phyloP scores from a whole-genome alignment of 2,797 vertebrate species.

The Kryptopterus vitreolus region DNA sequence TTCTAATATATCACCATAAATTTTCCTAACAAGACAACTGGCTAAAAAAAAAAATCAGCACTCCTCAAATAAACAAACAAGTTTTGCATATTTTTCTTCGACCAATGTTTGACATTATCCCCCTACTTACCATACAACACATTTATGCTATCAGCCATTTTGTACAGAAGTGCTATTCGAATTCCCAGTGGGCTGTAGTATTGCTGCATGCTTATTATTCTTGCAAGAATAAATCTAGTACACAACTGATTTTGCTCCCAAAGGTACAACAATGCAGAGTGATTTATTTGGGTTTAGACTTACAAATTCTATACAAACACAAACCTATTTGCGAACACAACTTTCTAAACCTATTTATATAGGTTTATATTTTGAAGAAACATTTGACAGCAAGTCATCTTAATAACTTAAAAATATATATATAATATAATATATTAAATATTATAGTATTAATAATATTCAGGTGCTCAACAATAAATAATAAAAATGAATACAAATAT shows the following conservation, averaged over 20 bases:
- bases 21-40: neutral
- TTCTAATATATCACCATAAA: neutral
- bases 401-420: too few relatives aligned
- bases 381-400: too few relatives aligned
- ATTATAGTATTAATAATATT: too few relatives aligned
- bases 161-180: neutral
- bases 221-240: neutral
- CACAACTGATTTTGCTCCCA: neutral
- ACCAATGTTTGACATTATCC: neutral
- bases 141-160: neutral
- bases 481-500: too few relatives aligned
- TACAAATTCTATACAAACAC: neutral
- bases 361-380: too few relatives aligned
- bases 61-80: neutral
- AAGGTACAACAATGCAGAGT: neutral
- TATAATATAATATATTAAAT: neutral
- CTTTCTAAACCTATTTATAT: neutral
- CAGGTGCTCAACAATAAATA: too few relatives aligned
- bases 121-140: neutral
- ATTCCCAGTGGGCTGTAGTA: neutral
- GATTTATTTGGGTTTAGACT: neutral
- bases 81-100: neutral
- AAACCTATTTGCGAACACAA: neutral
- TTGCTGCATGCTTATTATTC: neutral
- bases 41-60: neutral